A percentile compares a stretch with the other conserved stretches of the same genome.
These are phyloP conservation scores for Oostethus manadensis DNA, from an alignment of 2,113 vertebrate species.

Conservation along the genomic window DNA sequence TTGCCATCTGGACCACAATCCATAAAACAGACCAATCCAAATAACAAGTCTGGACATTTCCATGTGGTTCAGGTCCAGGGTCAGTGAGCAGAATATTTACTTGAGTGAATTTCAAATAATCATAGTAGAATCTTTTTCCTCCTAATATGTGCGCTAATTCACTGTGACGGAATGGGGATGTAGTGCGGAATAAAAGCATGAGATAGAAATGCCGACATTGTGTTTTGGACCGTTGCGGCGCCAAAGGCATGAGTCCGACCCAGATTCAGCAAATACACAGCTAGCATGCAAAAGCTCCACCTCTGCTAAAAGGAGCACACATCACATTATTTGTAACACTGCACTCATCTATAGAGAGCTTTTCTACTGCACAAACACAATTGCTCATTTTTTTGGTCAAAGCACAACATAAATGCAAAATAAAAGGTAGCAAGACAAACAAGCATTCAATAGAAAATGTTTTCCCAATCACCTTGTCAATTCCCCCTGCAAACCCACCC, in stretches of 20 bases:
- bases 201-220: slow-evolving; percentile 38
- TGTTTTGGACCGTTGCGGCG: slow-evolving; percentile 33
- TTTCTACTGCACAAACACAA: background rate
- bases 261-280: slow-evolving; percentile 31
- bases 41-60: too few relatives aligned
- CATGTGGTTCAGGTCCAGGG: too few relatives aligned
- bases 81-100: too few relatives aligned
- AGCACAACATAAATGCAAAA: background rate
- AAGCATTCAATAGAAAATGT: too few relatives aligned
- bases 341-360: background rate
- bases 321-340: slow-evolving; percentile 4
- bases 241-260: slow-evolving; percentile 40
- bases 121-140: too few relatives aligned
- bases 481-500: too few relatives aligned
- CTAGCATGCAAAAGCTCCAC: slow-evolving; percentile 5
- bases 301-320: slow-evolving; percentile 13
- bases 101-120: too few relatives aligned
- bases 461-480: too few relatives aligned
- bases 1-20: too few relatives aligned
- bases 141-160: too few relatives aligned
- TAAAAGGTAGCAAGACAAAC: too few relatives aligned
- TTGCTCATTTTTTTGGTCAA: background rate
- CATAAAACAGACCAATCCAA: too few relatives aligned
- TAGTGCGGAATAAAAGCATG: background rate
- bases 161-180: background rate